Conservation (phyloP, 2,888 invertebrate genomes). For the Drosophila testacea region DNA sequence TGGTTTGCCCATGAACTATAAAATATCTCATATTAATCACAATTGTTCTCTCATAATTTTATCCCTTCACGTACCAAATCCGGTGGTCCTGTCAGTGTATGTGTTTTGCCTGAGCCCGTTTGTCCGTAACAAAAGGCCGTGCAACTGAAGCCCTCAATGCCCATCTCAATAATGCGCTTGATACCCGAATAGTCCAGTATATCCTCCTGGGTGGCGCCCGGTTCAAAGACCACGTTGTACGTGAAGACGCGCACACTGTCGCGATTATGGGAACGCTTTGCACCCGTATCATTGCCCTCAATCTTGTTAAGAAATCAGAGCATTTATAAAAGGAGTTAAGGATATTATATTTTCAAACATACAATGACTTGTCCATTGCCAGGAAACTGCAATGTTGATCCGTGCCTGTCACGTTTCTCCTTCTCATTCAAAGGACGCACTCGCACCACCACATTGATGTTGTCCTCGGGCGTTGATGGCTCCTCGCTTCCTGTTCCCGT, state of each 20-base stretch:
- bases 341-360: conserved; percentile 24
- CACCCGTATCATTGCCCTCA: conserved; percentile 85
- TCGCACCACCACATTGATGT: conserved; percentile 94
- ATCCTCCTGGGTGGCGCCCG: conserved; percentile 93
- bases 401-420: conserved; percentile 90
- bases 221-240: conserved; percentile 96
- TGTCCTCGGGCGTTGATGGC: conserved; percentile 88
- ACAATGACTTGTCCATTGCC: conserved; percentile 94
- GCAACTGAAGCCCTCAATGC: conserved; percentile 96
- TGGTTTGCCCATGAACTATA: conserved; percentile 88
- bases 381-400: conserved; percentile 92
- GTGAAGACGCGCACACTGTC: conserved; percentile 94
- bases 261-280: conserved; percentile 87
- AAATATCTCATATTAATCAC: background rate
- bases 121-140: conserved; percentile 98
- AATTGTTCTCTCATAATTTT: background rate
- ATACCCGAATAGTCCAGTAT: conserved; percentile 96
- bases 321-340: background rate
- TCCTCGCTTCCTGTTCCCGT: conserved; percentile 82
- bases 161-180: conserved; percentile 96
- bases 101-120: conserved; percentile 98
- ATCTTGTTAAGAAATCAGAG: conserved; percentile 79
- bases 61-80: conserved; percentile 88
- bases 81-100: conserved; percentile 96
- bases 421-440: conserved; percentile 93